Percentiles rank a stretch among this genome's conserved stretches.
Conservation (phyloP, 2,113 vertebrate genomes). For the Motacilla tschutschensis region DNA sequence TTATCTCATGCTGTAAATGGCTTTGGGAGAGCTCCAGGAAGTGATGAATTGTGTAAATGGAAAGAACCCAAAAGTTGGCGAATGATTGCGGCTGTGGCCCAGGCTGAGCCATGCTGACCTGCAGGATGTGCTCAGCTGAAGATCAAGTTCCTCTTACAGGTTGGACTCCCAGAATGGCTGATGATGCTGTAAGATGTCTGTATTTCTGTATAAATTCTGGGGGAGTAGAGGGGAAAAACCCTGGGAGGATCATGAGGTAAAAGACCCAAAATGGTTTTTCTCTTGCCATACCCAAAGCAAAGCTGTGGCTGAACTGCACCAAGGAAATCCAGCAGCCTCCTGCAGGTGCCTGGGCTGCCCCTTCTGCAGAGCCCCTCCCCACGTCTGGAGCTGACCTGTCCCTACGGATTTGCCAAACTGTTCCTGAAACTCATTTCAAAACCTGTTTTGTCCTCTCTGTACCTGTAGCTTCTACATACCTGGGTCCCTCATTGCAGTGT, state of each 20-base stretch:
- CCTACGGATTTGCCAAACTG: fast-evolving
- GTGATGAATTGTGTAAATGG: background rate
- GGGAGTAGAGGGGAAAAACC: background rate
- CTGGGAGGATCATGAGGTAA: background rate
- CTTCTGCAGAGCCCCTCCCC: background rate
- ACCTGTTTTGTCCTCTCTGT: background rate
- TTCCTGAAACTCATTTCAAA: background rate
- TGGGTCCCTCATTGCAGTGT: background rate
- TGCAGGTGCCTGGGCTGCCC: background rate
- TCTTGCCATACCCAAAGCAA: background rate
- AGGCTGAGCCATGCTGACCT: background rate
- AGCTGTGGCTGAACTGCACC: background rate
- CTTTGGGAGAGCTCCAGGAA: slow-evolving; percentile 19
- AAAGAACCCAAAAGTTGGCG: background rate
- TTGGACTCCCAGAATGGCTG: background rate
- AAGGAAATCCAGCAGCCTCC: background rate
- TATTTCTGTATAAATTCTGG: background rate
- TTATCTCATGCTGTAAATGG: slow-evolving; percentile 4
- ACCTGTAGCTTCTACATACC: background rate
- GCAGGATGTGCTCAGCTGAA: background rate
- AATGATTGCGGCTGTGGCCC: background rate
- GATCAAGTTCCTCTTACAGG: background rate
- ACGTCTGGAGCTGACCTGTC: fast-evolving
- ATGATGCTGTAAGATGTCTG: background rate
- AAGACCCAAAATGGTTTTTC: background rate